A percentile compares a stretch with the other conserved stretches of the same genome.
phyloP scores from a whole-genome alignment of 2,888 invertebrate species.

The Hirtodrosophila alboralis region DNA sequence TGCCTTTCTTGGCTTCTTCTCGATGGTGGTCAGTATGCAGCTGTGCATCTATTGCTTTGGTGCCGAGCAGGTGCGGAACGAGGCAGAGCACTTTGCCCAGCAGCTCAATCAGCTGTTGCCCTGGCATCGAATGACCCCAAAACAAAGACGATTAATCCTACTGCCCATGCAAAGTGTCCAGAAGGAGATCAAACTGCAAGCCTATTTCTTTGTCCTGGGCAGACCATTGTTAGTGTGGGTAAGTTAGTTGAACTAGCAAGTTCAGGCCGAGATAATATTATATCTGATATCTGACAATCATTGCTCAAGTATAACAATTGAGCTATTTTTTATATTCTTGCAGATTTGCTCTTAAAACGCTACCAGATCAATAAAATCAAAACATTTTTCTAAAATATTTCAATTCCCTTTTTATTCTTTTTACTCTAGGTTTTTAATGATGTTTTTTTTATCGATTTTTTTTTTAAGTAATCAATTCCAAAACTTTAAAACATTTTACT shows the following conservation, averaged over 20 bases:
- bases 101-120: conserved; percentile 45
- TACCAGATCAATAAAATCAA: too few species aligned
- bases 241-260: conserved; percentile 13
- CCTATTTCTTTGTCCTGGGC: conserved; percentile 52
- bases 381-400: too few species aligned
- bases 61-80: conserved; percentile 53
- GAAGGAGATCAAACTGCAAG: conserved; percentile 34
- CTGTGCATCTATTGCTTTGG: conserved; percentile 57
- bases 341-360: too few species aligned
- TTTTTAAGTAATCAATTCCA: too few species aligned
- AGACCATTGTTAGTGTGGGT: conserved; percentile 57
- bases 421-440: too few species aligned
- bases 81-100: conserved; percentile 31
- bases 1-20: conserved; percentile 59
- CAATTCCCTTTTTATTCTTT: too few species aligned
- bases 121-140: conserved; percentile 36
- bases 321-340: too few species aligned
- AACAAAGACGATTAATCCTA: conserved; percentile 36
- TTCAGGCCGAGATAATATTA: too few species aligned
- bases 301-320: too few species aligned
- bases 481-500: too few species aligned
- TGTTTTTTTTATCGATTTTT: too few species aligned
- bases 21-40: conserved; percentile 46
- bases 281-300: too few species aligned
- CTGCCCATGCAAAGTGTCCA: conserved; percentile 49